Conservation (phyloP, 2,113 vertebrate species). For the Pachycephala philippinensis region DNA sequence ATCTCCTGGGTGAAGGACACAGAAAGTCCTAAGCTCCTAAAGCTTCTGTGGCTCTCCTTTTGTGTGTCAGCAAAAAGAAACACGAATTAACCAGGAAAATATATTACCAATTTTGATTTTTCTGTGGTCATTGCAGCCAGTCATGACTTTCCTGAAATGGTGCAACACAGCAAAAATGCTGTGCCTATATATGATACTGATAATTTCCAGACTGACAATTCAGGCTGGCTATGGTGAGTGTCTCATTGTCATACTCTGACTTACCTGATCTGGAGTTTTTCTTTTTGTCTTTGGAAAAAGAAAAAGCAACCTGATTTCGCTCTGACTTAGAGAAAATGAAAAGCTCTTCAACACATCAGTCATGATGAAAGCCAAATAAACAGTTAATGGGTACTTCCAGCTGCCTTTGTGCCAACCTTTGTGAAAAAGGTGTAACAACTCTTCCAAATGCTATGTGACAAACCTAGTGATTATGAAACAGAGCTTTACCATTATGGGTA, state of each 20-base stretch:
- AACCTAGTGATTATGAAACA: not conserved
- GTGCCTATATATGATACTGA: not conserved
- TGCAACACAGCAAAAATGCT: not conserved
- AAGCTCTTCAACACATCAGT: not conserved
- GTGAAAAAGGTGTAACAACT: not conserved
- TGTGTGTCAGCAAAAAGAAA: not conserved
- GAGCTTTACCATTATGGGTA: not conserved
- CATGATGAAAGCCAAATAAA: not conserved
- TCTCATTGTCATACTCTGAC: not conserved
- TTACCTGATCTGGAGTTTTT: not conserved
- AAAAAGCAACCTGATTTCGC: not conserved
- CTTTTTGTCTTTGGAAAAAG: not conserved
- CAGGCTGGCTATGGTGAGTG: not conserved
- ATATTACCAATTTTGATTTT: not conserved
- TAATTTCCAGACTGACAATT: not conserved
- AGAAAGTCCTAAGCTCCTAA: not conserved
- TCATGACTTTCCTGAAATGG: not conserved
- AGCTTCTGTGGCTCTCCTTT: not conserved
- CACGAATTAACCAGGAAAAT: not conserved
- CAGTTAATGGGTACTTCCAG: not conserved
- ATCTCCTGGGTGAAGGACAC: not conserved
- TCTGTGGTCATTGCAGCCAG: not conserved
- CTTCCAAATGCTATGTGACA: not conserved
- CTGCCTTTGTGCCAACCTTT: not conserved
- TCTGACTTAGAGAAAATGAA: not conserved